Evolutionary conservation across 2,797 vertebrate species (phyloP).

Genomic region (Enteromius viviparus): DNA sequence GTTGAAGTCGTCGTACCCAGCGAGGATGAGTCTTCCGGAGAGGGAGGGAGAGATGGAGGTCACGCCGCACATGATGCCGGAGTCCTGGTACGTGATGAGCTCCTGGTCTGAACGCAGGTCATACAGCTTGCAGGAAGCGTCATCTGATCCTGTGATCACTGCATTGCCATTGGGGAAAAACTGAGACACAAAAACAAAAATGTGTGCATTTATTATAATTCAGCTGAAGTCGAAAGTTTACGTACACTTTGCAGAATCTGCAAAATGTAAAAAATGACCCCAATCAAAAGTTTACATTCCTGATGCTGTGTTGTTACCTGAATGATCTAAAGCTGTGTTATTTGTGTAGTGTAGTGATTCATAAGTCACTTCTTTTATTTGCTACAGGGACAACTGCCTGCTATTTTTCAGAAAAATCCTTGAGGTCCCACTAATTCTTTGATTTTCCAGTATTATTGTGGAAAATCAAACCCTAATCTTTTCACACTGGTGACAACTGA

Average conservation of each 20-base stretch:
- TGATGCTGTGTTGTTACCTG: too few relatives aligned
- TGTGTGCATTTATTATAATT: neutral
- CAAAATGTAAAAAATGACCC: neutral
- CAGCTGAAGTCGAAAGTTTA: neutral
- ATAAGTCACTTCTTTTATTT: neutral
- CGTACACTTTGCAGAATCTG: neutral
- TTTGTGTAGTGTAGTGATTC: neutral
- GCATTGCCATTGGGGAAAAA: constrained; percentile 97
- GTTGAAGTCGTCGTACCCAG: constrained; percentile 96
- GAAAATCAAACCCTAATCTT: neutral
- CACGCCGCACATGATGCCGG: constrained; percentile 94
- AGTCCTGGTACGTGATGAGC: constrained; percentile 90
- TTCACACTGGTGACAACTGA: neutral
- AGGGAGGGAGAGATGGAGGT: constrained; percentile 92
- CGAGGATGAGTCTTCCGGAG: constrained; percentile 90
- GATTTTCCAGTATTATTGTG: neutral
- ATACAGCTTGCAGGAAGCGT: constrained; percentile 90
- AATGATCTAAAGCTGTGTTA: too few relatives aligned
- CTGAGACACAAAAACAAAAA: constrained; percentile 67
- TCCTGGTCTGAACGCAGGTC: constrained; percentile 96
- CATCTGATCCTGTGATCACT: constrained; percentile 94
- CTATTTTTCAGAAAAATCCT: neutral
- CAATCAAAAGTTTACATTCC: too few relatives aligned
- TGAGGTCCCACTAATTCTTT: neutral
- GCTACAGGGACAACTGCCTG: neutral